phyloP scores from a whole-genome alignment of 23 tunicate species.

The Trididemnum miniatum region DNA sequence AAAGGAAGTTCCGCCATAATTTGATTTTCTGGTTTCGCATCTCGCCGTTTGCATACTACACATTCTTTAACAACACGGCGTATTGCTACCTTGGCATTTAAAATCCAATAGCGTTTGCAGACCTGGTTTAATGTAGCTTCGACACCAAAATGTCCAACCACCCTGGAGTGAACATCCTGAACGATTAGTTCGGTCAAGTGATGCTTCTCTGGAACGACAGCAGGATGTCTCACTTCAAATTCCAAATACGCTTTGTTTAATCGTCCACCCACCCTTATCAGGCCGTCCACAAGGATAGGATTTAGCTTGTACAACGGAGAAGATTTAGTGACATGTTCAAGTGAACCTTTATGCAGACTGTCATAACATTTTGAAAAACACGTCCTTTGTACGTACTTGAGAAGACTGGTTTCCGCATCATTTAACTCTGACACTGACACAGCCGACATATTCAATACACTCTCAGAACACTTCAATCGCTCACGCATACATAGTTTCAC shows the following conservation, averaged over 20 bases:
- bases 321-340: neutral
- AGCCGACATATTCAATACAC: no score
- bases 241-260: neutral
- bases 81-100: neutral
- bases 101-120: neutral
- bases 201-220: neutral
- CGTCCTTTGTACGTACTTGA: neutral
- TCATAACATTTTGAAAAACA: neutral
- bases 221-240: slow-evolving; percentile 19
- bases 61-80: no score
- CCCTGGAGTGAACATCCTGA: slow-evolving; percentile 5
- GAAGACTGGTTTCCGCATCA: neutral
- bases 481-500: neutral
- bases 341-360: neutral
- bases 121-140: neutral
- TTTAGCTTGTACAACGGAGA: neutral
- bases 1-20: no score
- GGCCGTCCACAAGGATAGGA: neutral
- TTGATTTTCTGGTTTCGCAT: no score
- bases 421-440: neutral
- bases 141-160: slow-evolving; percentile 2
- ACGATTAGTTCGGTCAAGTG: neutral
- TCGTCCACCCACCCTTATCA: slow-evolving; percentile 16
- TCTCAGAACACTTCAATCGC: neutral
- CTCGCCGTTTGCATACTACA: no score